Conservation (phyloP, 2,888 invertebrate species). For the Acleris holmiana region DNA sequence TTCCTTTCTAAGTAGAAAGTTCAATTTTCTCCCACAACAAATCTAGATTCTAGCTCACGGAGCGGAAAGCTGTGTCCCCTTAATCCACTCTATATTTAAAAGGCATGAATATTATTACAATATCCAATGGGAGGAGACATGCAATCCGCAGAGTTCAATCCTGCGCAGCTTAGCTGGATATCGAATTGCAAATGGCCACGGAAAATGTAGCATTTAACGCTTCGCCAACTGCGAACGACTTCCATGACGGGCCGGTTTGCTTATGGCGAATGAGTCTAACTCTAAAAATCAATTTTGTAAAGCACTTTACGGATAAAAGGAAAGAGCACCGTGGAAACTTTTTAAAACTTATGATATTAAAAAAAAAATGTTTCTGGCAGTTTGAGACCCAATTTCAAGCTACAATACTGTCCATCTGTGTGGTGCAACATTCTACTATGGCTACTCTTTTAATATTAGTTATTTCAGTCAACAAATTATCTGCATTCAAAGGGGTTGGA, state of each 20-base stretch:
- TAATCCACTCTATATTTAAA: slow-evolving; percentile 63
- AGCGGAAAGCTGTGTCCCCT: slow-evolving; percentile 17
- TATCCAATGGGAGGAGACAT: slow-evolving; percentile 64
- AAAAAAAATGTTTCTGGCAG: too few relatives aligned
- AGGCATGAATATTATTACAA: slow-evolving; percentile 71
- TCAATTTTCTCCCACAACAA: slow-evolving; percentile 17
- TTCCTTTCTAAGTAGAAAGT: background rate
- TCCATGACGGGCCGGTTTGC: slow-evolving; percentile 53
- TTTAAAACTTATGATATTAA: too few relatives aligned
- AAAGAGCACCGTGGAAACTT: too few relatives aligned
- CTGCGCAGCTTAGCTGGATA: slow-evolving; percentile 74
- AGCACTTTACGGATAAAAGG: too few relatives aligned
- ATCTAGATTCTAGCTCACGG: slow-evolving; percentile 19
- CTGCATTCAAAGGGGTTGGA: too few relatives aligned
- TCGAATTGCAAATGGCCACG: slow-evolving; percentile 80
- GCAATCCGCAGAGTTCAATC: slow-evolving; percentile 72
- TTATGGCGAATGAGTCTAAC: slow-evolving; percentile 51
- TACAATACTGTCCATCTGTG: too few relatives aligned
- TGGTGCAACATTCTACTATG: too few relatives aligned
- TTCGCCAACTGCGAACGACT: slow-evolving; percentile 76
- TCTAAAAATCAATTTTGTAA: background rate
- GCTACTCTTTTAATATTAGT: too few relatives aligned
- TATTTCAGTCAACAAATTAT: too few relatives aligned
- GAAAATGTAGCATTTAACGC: slow-evolving; percentile 81
- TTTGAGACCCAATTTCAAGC: too few relatives aligned